phyloP scores from a whole-genome alignment of 2,113 vertebrate genomes.

The Emydura subglobosa region DNA sequence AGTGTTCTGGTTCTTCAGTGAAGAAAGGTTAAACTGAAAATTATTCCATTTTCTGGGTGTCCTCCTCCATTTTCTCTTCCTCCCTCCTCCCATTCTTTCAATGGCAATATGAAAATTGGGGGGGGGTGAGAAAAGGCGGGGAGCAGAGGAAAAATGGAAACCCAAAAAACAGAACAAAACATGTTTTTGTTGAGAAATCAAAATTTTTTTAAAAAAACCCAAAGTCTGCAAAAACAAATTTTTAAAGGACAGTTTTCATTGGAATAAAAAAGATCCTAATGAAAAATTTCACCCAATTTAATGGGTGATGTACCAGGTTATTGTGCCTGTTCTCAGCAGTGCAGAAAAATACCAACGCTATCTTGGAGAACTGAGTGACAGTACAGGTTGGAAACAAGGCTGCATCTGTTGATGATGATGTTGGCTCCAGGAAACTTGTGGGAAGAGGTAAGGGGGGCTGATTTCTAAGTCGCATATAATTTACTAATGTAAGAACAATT shows the following conservation, averaged over 20 bases:
- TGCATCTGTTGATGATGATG: background rate
- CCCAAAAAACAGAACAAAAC: background rate
- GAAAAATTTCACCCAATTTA: background rate
- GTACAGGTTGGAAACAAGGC: background rate
- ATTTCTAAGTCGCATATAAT: constrained; percentile 51
- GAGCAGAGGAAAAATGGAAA: background rate
- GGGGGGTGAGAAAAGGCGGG: background rate
- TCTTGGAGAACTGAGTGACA: background rate
- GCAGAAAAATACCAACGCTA: background rate
- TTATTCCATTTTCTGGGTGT: background rate
- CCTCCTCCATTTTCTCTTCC: no score
- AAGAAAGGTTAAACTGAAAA: background rate
- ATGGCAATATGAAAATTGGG: background rate
- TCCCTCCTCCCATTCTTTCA: background rate
- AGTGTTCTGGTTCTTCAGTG: background rate
- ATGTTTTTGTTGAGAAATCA: background rate
- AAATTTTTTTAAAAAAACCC: background rate
- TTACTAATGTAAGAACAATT: constrained; percentile 57
- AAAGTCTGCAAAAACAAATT: background rate
- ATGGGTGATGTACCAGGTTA: background rate
- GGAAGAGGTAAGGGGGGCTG: background rate
- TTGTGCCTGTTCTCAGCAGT: background rate
- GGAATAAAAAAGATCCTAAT: background rate
- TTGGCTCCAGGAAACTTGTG: background rate
- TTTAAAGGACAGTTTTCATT: background rate